Percentiles rank a stretch among this genome's conserved stretches.
These are phyloP conservation scores for Bicyclus anynana DNA, from an alignment of 1,140 invertebrate genomes.

Conservation along the genomic window DNA sequence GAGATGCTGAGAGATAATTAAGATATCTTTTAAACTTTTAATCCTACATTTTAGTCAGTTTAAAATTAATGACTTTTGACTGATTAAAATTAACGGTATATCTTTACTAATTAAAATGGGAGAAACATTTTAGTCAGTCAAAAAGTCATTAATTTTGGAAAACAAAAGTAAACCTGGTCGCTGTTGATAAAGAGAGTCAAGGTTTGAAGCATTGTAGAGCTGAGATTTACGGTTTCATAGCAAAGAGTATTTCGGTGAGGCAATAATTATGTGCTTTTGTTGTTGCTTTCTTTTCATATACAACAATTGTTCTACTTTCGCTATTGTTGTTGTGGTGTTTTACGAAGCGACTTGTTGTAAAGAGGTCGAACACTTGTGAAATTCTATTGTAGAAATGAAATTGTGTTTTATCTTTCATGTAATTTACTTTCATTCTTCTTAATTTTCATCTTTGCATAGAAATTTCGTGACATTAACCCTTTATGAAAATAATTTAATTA, in stretches of 20 bases:
- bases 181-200: not conserved
- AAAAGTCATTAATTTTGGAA: too few species aligned
- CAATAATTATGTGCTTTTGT: constrained; percentile 7
- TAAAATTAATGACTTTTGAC: too few species aligned
- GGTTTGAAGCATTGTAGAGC: not conserved
- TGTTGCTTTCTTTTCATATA: not conserved
- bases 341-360: not conserved
- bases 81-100: too few species aligned
- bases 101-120: too few species aligned
- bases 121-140: too few species aligned
- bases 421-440: not conserved
- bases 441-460: not conserved
- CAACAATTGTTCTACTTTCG: constrained; percentile 3
- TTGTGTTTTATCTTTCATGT: not conserved
- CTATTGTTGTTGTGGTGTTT: constrained; percentile 1
- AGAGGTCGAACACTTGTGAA: constrained; percentile 1
- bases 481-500: too few species aligned
- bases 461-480: too few species aligned
- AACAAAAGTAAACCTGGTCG: too few species aligned
- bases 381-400: not conserved
- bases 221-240: not conserved
- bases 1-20: too few species aligned
- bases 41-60: too few species aligned
- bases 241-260: not conserved
- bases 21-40: too few species aligned